Evolutionary conservation across 37 sponge, comb jelly and placozoan species (phyloP).

Genomic region (Eunapius fragilis): DNA sequence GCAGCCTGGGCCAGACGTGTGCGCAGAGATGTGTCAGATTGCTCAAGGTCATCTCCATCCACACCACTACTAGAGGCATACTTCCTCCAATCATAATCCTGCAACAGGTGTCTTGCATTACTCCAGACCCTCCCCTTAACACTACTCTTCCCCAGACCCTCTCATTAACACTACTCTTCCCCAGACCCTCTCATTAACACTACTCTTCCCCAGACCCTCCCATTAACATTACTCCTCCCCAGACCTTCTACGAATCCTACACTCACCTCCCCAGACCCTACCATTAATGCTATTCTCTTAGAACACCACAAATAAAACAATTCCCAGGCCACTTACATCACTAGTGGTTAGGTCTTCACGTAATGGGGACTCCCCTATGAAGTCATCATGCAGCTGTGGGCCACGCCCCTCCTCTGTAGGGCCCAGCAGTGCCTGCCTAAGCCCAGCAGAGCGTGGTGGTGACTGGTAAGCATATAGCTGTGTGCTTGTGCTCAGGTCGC

Average conservation of each 20-base stretch:
- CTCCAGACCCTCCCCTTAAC: too few relatives aligned
- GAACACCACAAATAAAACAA: too few relatives aligned
- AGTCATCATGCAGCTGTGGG: background rate
- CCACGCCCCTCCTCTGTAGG: background rate
- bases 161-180: background rate
- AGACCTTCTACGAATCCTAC: too few relatives aligned
- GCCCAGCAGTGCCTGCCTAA: background rate
- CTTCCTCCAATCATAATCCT: slow-evolving; percentile 83
- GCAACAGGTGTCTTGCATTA: background rate
- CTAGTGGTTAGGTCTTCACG: background rate
- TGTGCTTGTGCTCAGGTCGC: background rate
- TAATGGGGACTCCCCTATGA: background rate
- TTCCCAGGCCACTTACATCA: background rate
- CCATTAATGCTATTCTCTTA: too few relatives aligned
- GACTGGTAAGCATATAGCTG: background rate
- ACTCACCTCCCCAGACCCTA: too few relatives aligned
- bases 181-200: too few relatives aligned
- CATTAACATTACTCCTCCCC: too few relatives aligned
- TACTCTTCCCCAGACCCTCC: too few relatives aligned
- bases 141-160: background rate
- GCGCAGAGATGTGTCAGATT: background rate
- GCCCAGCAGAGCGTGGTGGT: background rate
- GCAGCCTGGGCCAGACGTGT: slow-evolving; percentile 13
- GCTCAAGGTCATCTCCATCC: slow-evolving; percentile 14
- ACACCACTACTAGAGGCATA: slow-evolving; percentile 43